Evolutionary conservation across 2,888 invertebrate genomes (phyloP).

Genomic region (Cerastis leucographa): DNA sequence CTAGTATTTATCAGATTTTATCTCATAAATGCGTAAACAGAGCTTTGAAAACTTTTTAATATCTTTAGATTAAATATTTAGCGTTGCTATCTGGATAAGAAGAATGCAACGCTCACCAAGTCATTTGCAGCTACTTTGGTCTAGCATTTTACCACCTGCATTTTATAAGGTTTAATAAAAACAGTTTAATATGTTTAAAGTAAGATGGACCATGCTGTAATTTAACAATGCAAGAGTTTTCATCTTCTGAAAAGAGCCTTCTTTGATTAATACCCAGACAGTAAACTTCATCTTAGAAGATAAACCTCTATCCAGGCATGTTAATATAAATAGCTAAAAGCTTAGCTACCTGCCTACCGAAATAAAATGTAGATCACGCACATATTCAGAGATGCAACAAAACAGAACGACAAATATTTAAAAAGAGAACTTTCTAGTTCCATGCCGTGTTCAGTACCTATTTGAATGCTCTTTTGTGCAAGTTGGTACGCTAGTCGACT

Average conservation of each 20-base stretch:
- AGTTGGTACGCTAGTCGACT: conserved; percentile 35
- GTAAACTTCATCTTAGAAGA: neutral
- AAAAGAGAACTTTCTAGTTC: conserved; percentile 58
- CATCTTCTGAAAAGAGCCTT: neutral
- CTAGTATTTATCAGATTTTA: conserved; percentile 2
- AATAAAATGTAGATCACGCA: conserved; percentile 33
- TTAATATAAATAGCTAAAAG: neutral
- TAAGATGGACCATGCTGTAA: neutral
- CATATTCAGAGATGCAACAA: conserved; percentile 30
- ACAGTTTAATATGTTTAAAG: neutral
- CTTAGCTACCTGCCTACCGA: neutral
- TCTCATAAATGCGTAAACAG: neutral
- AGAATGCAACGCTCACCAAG: neutral
- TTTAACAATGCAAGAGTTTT: neutral
- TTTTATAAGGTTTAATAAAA: neutral
- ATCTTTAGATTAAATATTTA: neutral
- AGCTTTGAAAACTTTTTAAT: neutral
- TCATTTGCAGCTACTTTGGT: neutral
- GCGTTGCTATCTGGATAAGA: neutral
- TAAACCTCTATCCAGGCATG: neutral
- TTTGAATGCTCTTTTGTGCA: conserved; percentile 62
- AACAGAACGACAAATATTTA: conserved; percentile 35
- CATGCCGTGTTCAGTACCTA: conserved; percentile 31
- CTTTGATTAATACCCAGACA: neutral
- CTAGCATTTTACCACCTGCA: neutral